These are phyloP conservation scores for Copidosoma floridanum DNA, from an alignment of 1,140 invertebrate species.

Conservation along the genomic window DNA sequence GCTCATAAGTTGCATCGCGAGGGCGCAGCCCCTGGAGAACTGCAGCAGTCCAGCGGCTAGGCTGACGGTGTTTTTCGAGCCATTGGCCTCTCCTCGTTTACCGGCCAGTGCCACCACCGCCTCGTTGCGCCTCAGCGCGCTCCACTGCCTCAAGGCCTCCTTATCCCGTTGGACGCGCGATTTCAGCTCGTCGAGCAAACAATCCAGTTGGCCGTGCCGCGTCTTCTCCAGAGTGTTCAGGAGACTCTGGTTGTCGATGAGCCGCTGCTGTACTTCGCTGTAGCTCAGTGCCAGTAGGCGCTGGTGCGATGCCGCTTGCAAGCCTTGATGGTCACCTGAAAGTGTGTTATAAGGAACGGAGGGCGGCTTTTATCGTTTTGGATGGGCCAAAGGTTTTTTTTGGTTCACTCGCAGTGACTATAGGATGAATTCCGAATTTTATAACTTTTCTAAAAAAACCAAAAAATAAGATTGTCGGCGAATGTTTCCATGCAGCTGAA, in stretches of 20 bases:
- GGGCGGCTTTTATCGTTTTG: too few relatives aligned
- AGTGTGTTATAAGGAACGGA: too few relatives aligned
- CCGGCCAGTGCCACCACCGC: neutral
- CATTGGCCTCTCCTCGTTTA: slow-evolving; percentile 29
- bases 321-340: too few relatives aligned
- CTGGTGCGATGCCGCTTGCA: slow-evolving; percentile 87
- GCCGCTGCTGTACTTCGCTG: slow-evolving; percentile 77
- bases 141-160: slow-evolving; percentile 69
- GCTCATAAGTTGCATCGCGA: slow-evolving; percentile 74
- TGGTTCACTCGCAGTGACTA: too few relatives aligned
- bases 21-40: slow-evolving; percentile 78
- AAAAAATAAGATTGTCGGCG: too few relatives aligned
- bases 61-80: slow-evolving; percentile 40
- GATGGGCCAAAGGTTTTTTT: too few relatives aligned
- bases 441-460: too few relatives aligned
- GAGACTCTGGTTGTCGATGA: slow-evolving; percentile 90
- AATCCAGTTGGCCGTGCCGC: slow-evolving; percentile 48
- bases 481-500: too few relatives aligned
- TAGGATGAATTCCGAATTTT: too few relatives aligned
- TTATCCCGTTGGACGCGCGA: slow-evolving; percentile 70
- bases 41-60: slow-evolving; percentile 71
- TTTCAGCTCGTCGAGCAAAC: slow-evolving; percentile 60
- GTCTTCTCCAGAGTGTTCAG: slow-evolving; percentile 79
- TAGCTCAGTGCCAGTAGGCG: slow-evolving; percentile 79
- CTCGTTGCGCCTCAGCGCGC: slow-evolving; percentile 55